Evolutionary conservation across 2,888 invertebrate species (phyloP).

Genomic region (Athalia cordata): DNA sequence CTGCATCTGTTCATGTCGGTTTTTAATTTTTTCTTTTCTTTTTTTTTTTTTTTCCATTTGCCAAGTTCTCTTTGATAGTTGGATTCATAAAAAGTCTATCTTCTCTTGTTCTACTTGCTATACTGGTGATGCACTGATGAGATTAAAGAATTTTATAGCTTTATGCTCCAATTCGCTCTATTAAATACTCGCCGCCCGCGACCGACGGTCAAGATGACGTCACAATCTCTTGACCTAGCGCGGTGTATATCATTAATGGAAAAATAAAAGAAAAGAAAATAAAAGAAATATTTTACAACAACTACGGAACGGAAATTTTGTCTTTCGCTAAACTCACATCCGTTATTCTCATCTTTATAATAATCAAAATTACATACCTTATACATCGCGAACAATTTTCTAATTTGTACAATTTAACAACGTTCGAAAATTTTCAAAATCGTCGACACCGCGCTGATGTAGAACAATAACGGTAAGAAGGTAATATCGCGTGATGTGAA

Average conservation of each 20-base stretch:
- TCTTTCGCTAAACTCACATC: not conserved
- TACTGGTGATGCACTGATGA: not conserved
- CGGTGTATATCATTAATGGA: too few species aligned
- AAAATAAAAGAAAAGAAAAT: not conserved
- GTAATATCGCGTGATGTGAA: too few species aligned
- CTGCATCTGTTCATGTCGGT: too few species aligned
- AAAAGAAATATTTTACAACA: slow-evolving; percentile 17
- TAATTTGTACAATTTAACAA: too few species aligned
- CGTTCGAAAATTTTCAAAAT: too few species aligned
- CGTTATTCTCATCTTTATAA: too few species aligned
- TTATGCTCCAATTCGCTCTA: slow-evolving; percentile 39
- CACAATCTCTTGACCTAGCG: slow-evolving; percentile 26
- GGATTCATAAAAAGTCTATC: not conserved
- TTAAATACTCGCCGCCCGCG: slow-evolving; percentile 7
- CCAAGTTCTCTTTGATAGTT: not conserved
- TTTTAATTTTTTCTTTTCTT: too few species aligned
- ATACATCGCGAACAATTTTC: too few species aligned
- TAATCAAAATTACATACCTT: too few species aligned
- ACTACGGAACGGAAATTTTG: slow-evolving; percentile 16
- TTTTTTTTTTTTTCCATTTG: not conserved
- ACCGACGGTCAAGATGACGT: slow-evolving; percentile 30
- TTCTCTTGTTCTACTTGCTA: not conserved
- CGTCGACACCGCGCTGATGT: too few species aligned
- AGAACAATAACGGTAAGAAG: too few species aligned
- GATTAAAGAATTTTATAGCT: slow-evolving; percentile 41